These are phyloP conservation scores for Hypolimnas misippus DNA, from an alignment of 2,888 invertebrate genomes.

Conservation along the genomic window DNA sequence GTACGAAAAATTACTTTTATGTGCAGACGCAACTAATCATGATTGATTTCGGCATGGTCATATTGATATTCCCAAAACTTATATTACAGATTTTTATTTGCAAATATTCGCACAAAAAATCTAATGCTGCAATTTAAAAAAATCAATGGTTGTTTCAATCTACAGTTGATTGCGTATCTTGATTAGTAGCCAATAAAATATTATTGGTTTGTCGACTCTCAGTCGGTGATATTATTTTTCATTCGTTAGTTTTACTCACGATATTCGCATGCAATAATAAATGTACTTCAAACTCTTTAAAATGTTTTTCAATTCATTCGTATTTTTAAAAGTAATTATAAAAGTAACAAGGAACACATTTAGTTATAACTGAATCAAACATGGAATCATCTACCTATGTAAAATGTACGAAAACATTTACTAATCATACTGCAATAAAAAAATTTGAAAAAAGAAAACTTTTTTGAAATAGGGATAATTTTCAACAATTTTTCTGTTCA, in stretches of 20 bases:
- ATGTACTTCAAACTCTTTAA: background rate
- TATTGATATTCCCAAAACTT: background rate
- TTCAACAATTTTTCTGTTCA: too few species aligned
- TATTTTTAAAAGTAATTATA: too few species aligned
- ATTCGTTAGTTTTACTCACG: constrained; percentile 28
- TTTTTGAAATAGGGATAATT: too few species aligned
- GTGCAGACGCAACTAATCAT: too few species aligned
- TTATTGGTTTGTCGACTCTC: constrained; percentile 31
- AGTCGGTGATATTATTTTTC: constrained; percentile 27
- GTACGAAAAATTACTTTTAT: too few species aligned
- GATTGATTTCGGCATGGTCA: too few species aligned
- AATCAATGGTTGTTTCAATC: constrained; percentile 18
- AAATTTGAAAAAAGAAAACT: too few species aligned
- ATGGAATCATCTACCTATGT: too few species aligned
- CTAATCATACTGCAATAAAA: too few species aligned
- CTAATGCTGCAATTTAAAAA: constrained; percentile 27
- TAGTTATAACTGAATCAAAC: too few species aligned
- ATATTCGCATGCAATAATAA: constrained; percentile 23
- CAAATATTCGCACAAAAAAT: constrained; percentile 6
- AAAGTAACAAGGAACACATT: too few species aligned
- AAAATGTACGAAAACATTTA: too few species aligned
- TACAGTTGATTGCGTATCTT: constrained; percentile 29
- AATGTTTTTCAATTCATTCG: background rate
- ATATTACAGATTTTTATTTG: background rate
- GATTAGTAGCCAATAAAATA: constrained; percentile 33